Percentiles rank a stretch among this genome's conserved stretches.
Conservation (phyloP, 2,888 invertebrate species). For the Caenorhabditis imperialis region DNA sequence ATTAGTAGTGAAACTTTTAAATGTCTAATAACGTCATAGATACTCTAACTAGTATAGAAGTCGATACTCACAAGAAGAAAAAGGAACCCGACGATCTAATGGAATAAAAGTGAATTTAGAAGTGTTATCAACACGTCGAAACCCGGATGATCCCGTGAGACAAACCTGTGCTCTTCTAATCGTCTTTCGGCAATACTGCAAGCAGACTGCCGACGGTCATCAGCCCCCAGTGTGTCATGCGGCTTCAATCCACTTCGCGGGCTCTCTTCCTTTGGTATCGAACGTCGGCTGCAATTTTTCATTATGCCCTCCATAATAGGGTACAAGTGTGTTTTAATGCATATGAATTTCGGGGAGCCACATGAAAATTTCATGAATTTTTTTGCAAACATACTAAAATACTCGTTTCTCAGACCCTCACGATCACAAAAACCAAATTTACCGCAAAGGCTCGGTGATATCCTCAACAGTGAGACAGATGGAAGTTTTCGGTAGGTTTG, state of each 20-base stretch:
- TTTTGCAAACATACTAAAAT: too few relatives aligned
- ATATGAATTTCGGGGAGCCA: too few relatives aligned
- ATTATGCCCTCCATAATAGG: too few relatives aligned
- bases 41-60: too few relatives aligned
- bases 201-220: conserved; percentile 33
- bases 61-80: too few relatives aligned
- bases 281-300: conserved; percentile 49
- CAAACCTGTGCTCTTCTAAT: conserved; percentile 50
- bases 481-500: conserved; percentile 30
- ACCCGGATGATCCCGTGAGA: conserved; percentile 7
- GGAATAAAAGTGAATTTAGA: too few relatives aligned
- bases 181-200: conserved; percentile 43
- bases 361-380: too few relatives aligned
- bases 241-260: conserved; percentile 53
- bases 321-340: too few relatives aligned
- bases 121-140: conserved; percentile 5
- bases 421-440: background rate
- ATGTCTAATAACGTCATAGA: too few relatives aligned
- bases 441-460: conserved; percentile 44
- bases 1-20: too few relatives aligned
- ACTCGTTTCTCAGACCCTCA: too few relatives aligned
- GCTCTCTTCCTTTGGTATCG: conserved; percentile 55
- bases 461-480: conserved; percentile 48
- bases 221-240: conserved; percentile 48
- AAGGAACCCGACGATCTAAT: too few relatives aligned